A percentile compares a stretch with the other conserved stretches of the same genome.
These are phyloP conservation scores for Dipodomys stephensi DNA, from an alignment of 2,113 vertebrate species.

Conservation along the genomic window DNA sequence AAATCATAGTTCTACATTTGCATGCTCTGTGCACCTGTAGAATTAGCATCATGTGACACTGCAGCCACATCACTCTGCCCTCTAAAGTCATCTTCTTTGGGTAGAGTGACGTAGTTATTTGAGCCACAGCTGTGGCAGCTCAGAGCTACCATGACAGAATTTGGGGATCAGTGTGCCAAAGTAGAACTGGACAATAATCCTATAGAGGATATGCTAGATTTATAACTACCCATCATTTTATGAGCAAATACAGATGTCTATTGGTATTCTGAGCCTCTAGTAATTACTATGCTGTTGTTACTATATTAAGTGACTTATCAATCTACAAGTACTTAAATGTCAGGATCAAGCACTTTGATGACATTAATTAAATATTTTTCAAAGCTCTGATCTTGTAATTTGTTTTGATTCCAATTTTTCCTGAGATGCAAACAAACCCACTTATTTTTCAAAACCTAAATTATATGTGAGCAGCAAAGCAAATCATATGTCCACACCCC, in stretches of 20 bases:
- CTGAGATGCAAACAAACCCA: slow-evolving; percentile 57
- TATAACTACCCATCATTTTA: not conserved
- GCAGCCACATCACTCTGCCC: not conserved
- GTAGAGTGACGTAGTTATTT: rapidly evolving
- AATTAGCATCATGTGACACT: too few relatives aligned
- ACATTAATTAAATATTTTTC: slow-evolving; percentile 44
- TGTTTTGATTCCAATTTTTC: slow-evolving; percentile 67
- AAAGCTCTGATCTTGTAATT: slow-evolving; percentile 43
- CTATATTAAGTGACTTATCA: slow-evolving; percentile 54
- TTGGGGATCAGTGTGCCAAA: not conserved
- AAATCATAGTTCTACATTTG: not conserved
- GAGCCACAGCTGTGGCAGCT: too few relatives aligned
- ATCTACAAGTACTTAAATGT: slow-evolving; percentile 62
- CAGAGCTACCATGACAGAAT: too few relatives aligned
- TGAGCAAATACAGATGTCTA: slow-evolving; percentile 40
- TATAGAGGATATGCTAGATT: rapidly evolving
- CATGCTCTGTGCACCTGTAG: too few relatives aligned
- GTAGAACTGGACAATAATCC: not conserved
- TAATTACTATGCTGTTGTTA: slow-evolving; percentile 31
- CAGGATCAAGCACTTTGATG: slow-evolving; percentile 44
- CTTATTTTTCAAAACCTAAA: slow-evolving; percentile 48
- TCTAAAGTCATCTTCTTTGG: not conserved
- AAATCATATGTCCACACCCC: not conserved
- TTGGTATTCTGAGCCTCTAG: not conserved
- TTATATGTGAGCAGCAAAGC: slow-evolving; percentile 55